phyloP scores from a whole-genome alignment of 2,888 invertebrate species.

The Mycalesis mineus region DNA sequence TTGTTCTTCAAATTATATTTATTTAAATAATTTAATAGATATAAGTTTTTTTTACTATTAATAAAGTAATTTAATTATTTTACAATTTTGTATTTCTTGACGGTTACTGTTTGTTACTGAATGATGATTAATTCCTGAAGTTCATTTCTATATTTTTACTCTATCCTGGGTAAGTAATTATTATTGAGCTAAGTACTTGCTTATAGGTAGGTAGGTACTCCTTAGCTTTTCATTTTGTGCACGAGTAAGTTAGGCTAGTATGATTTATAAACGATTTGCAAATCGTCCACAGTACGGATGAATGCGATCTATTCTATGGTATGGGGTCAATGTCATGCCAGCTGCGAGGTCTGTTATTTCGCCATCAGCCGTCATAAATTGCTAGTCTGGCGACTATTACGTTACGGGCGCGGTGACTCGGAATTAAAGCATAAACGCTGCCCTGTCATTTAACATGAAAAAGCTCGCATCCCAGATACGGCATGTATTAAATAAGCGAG shows the following conservation, averaged over 20 bases:
- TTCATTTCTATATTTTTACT: no score
- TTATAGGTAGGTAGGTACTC: no score
- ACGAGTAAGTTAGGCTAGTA: no score
- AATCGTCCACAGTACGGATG: conserved; percentile 21
- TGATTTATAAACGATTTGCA: background rate
- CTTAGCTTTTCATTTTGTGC: background rate
- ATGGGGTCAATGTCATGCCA: conserved; percentile 59
- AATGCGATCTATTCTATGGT: background rate
- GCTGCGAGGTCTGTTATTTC: conserved; percentile 37
- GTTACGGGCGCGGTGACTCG: conserved; percentile 47
- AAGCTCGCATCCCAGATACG: conserved; percentile 72
- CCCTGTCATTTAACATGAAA: conserved; percentile 71
- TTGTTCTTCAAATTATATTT: background rate
- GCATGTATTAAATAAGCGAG: conserved; percentile 75
- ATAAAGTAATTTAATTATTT: background rate
- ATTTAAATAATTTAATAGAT: background rate
- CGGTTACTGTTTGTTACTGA: no score
- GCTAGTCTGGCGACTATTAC: conserved; percentile 37
- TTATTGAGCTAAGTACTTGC: no score
- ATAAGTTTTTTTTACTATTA: background rate
- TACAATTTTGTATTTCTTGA: background rate
- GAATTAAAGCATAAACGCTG: conserved; percentile 53
- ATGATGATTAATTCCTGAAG: no score
- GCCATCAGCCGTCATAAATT: conserved; percentile 31
- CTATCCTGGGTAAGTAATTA: no score